phyloP scores from a whole-genome alignment of 2,888 invertebrate species.

The Carpatolechia fugitivella region DNA sequence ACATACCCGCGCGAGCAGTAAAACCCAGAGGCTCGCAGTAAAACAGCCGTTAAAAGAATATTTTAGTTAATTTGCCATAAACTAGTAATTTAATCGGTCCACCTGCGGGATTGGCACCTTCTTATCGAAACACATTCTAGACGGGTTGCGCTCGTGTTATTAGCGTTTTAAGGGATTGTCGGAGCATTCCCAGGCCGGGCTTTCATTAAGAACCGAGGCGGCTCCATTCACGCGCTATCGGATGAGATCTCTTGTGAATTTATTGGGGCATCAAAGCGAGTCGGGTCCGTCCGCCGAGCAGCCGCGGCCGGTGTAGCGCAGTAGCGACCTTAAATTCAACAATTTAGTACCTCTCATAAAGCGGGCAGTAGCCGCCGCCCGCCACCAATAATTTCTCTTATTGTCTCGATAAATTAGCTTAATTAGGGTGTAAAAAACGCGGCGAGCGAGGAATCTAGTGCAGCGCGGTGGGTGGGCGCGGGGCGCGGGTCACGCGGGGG shows the following conservation, averaged over 20 bases:
- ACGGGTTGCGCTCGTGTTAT: conserved; percentile 41
- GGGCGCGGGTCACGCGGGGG: conserved; percentile 59
- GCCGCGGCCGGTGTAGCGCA: conserved; percentile 56
- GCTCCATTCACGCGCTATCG: conserved; percentile 50
- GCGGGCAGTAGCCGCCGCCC: conserved; percentile 51
- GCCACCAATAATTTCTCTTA: conserved; percentile 68
- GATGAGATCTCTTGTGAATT: conserved; percentile 66
- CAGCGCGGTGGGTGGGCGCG: conserved; percentile 64
- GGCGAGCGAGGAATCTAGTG: conserved; percentile 67
- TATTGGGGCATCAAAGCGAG: conserved; percentile 61
- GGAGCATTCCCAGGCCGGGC: conserved; percentile 43
- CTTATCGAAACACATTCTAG: conserved; percentile 50
- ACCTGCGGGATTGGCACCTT: conserved; percentile 51
- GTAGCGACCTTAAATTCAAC: conserved; percentile 67
- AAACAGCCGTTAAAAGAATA: conserved; percentile 16
- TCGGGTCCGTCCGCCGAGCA: conserved; percentile 20
- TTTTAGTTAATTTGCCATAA: conserved; percentile 45
- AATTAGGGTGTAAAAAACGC: conserved; percentile 76
- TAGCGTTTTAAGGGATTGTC: conserved; percentile 53
- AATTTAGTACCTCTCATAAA: conserved; percentile 72
- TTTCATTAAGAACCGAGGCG: conserved; percentile 46
- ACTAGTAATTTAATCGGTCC: conserved; percentile 49
- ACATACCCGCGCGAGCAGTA: conserved; percentile 14
- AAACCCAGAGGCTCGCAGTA: conserved; percentile 15
- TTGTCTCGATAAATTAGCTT: conserved; percentile 78